Conservation (phyloP, 2,888 invertebrate species). For the Lissocephala sabroskyi region DNA sequence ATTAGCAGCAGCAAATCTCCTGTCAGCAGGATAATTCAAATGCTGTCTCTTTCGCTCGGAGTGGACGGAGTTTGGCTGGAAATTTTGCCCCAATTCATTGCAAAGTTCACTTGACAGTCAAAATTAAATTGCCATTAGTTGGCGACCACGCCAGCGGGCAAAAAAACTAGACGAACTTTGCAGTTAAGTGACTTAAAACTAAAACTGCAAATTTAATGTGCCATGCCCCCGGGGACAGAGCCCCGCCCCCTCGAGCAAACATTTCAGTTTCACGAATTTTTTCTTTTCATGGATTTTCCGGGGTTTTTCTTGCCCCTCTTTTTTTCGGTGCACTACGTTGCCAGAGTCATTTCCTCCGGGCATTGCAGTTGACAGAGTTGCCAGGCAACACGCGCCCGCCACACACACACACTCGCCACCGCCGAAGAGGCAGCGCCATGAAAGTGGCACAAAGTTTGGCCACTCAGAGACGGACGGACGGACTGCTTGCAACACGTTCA, state of each 20-base stretch:
- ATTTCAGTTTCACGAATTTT: constrained; percentile 54
- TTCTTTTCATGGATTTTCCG: constrained; percentile 47
- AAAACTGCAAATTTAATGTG: constrained; percentile 60
- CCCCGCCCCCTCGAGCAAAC: not conserved
- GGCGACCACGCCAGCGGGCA: constrained; percentile 12
- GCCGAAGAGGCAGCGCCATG: constrained; percentile 35
- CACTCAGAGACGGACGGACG: constrained; percentile 15
- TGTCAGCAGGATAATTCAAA: too few relatives aligned
- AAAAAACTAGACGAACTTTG: constrained; percentile 27
- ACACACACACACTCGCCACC: constrained; percentile 12
- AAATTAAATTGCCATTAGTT: constrained; percentile 62
- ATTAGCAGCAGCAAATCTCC: too few relatives aligned
- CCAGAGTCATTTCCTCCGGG: constrained; percentile 62
- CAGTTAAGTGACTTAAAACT: constrained; percentile 59
- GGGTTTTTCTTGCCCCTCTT: constrained; percentile 1
- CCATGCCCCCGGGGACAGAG: constrained; percentile 37
- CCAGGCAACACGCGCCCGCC: constrained; percentile 17
- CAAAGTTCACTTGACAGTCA: too few relatives aligned
- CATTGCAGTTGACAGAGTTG: constrained; percentile 61
- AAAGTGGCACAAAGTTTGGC: constrained; percentile 63
- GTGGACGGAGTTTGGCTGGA: too few relatives aligned
- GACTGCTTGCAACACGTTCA: too few relatives aligned
- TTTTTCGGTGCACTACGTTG: constrained; percentile 20
- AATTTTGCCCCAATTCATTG: too few relatives aligned
- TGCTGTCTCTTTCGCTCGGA: too few relatives aligned